Conservation (phyloP, 1,140 invertebrate genomes). For the Vanessa tameamea region DNA sequence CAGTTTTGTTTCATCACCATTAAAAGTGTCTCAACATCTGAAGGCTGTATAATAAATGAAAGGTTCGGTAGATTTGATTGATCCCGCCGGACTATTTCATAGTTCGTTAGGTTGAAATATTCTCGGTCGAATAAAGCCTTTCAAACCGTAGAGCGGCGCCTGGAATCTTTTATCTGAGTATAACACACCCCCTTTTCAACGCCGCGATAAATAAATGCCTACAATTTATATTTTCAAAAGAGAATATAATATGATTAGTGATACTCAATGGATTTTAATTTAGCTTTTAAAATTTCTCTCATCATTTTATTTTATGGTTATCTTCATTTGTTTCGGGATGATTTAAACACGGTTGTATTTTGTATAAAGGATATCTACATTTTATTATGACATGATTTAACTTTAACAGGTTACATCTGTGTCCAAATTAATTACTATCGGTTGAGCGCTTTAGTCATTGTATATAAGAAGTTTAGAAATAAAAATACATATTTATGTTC, state of each 20-base stretch:
- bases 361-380: too few relatives aligned
- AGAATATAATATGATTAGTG: neutral
- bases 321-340: too few relatives aligned
- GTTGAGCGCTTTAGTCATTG: too few relatives aligned
- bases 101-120: slow-evolving; percentile 49
- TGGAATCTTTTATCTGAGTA: slow-evolving; percentile 28
- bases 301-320: too few relatives aligned
- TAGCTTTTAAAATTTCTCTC: neutral
- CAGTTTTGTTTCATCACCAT: neutral
- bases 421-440: too few relatives aligned
- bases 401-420: too few relatives aligned
- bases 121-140: slow-evolving; percentile 47
- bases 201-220: slow-evolving; percentile 40
- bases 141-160: slow-evolving; percentile 33
- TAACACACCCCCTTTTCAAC: slow-evolving; percentile 26
- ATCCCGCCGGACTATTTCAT: slow-evolving; percentile 46
- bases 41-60: slow-evolving; percentile 4
- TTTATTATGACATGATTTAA: too few relatives aligned
- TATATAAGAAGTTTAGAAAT: too few relatives aligned
- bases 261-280: neutral
- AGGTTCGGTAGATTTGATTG: slow-evolving; percentile 41
- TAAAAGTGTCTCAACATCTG: neutral
- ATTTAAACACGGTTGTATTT: too few relatives aligned
- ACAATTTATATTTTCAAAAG: slow-evolving; percentile 3
- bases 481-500: too few relatives aligned